A percentile compares a stretch with the other conserved stretches of the same genome.
Evolutionary conservation across 2,797 vertebrate genomes (phyloP).

Genomic region (Silurus lanzhouensis): DNA sequence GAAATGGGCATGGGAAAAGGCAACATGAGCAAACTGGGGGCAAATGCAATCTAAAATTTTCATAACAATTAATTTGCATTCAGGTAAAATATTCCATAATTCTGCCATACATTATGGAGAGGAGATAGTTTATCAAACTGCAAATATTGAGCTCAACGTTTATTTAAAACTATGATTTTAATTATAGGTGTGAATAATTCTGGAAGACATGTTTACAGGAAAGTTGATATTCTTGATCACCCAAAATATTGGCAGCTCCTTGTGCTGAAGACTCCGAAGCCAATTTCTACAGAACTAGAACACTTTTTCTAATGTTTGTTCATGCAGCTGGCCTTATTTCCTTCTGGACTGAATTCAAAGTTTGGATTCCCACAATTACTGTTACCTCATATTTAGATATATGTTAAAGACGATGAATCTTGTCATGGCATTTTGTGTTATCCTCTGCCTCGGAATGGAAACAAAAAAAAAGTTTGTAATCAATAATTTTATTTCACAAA

Average conservation of each 20-base stretch:
- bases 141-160: background rate
- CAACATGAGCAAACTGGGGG: background rate
- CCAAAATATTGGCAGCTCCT: constrained; percentile 5
- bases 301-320: constrained; percentile 11
- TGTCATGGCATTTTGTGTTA: background rate
- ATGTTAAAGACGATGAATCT: background rate
- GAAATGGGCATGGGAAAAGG: background rate
- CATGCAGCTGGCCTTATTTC: constrained; percentile 16
- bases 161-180: background rate
- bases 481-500: background rate
- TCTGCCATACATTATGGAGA: background rate
- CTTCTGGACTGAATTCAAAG: constrained; percentile 22
- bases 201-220: constrained; percentile 21
- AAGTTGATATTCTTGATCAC: constrained; percentile 21
- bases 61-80: background rate
- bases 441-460: background rate
- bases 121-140: too few species aligned
- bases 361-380: constrained; percentile 37
- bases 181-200: background rate
- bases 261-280: background rate
- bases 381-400: constrained; percentile 41
- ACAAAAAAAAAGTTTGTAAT: background rate
- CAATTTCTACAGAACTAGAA: constrained; percentile 3
- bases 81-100: background rate
- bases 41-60: background rate